Evolutionary conservation across 2,888 invertebrate genomes (phyloP).

Genomic region (Tachina grossa): DNA sequence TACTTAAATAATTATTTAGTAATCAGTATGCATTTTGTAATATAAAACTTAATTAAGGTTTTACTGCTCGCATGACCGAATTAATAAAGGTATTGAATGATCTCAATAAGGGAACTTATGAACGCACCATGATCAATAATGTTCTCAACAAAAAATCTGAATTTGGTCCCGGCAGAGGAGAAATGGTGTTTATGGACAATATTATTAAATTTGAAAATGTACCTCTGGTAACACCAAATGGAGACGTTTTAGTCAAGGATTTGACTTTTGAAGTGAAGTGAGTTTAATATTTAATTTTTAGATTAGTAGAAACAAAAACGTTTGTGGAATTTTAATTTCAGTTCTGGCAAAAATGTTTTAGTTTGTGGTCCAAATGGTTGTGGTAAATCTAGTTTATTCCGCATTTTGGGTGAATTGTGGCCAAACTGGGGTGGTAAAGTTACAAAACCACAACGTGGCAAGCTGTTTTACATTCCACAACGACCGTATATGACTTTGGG

Average conservation of each 20-base stretch:
- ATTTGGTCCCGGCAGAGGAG: slow-evolving; percentile 89
- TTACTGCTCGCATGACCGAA: slow-evolving; percentile 96
- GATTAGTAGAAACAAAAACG: not conserved
- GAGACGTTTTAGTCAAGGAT: slow-evolving; percentile 95
- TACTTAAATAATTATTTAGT: not conserved
- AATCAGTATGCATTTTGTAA: not conserved
- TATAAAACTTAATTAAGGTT: slow-evolving; percentile 80
- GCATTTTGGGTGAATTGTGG: slow-evolving; percentile 98
- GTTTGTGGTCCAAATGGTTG: slow-evolving; percentile 99
- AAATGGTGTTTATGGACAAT: slow-evolving; percentile 92
- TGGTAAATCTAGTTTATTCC: slow-evolving; percentile 98
- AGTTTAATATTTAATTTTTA: not conserved
- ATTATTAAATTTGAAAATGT: slow-evolving; percentile 95
- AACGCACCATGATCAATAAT: slow-evolving; percentile 84
- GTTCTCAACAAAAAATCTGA: slow-evolving; percentile 77
- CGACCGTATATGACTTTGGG: slow-evolving; percentile 99
- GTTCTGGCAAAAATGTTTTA: slow-evolving; percentile 97
- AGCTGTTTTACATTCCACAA: slow-evolving; percentile 96
- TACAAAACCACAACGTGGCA: slow-evolving; percentile 97
- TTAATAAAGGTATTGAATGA: slow-evolving; percentile 92
- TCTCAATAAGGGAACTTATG: slow-evolving; percentile 90
- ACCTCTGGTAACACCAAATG: slow-evolving; percentile 98
- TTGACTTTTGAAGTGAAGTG: slow-evolving; percentile 94
- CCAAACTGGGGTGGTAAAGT: slow-evolving; percentile 96
- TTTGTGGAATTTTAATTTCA: slow-evolving; percentile 73